Evolutionary conservation across 2,797 vertebrate genomes (phyloP), one percentile per base, ranked within the genome.

Genomic region (Anguilla anguilla): DNA sequence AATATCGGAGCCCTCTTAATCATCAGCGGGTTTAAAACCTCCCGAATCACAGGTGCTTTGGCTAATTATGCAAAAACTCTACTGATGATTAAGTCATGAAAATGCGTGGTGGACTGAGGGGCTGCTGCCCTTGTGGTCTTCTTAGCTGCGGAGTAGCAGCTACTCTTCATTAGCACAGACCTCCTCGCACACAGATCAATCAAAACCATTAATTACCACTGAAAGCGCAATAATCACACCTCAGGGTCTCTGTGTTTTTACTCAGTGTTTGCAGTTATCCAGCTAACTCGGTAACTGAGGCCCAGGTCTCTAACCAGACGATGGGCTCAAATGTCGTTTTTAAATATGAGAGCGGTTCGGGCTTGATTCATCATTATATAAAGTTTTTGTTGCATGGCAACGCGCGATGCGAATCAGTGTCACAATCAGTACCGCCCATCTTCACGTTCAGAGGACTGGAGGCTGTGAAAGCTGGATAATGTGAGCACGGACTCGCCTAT

Each of bases 1-100:
- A 31, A 11, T 15, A 11, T 11, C 28, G 15, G 31, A 74, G 10
- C 69, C n/a, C 84, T 61, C 43, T 10, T 81, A 85, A 85, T 81
- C 81, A 88, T n/a, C 7, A 43, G 72, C 72, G 39, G 53, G 35
- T 85, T 85, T 49, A 85, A 84, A 79, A 55, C 6, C n/a, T 35
- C 35, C 6, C 6, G 61, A 85, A 88, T 88, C 83, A 49, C 84
- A 81, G 74, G 87, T 82, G 57, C 53, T 85, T 67, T 85, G 57
- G 64, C 31, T 85, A 79, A 88, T 77, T 57, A 85, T 88, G 87
- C 39, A 39, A 57, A 86, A 61, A 85, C 28, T 1, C 11, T 17
- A 49, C 25, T 83, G 53, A 67, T 88, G 53, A 85, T 86, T 82
- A 86, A 39, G 84, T 85, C 59, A 83, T 82, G 72, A 59, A 10